Conservation (phyloP, 2,888 invertebrate species). For the Spisula subtruncata region DNA sequence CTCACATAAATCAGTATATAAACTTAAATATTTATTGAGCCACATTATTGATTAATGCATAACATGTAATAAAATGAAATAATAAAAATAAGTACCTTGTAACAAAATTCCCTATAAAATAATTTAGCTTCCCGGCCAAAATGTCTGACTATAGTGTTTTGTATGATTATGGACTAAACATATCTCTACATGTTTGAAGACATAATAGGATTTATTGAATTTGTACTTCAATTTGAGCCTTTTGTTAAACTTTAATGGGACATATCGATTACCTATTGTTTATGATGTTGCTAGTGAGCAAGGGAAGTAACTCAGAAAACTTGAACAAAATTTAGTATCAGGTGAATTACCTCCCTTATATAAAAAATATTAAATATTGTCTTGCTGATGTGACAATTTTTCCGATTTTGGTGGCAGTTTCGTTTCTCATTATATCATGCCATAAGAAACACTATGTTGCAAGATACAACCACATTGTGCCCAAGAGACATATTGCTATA, state of each 20-base stretch:
- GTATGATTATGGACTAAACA: neutral
- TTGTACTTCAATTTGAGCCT: neutral
- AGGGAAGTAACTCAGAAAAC: neutral
- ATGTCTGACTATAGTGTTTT: neutral
- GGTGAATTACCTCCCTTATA: neutral
- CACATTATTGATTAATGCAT: neutral
- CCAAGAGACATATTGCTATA: no score
- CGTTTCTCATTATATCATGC: no score
- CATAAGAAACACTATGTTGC: no score
- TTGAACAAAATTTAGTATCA: neutral
- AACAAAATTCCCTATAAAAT: neutral
- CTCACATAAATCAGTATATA: neutral
- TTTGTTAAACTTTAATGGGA: neutral
- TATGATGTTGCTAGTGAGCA: slow-evolving; percentile 10
- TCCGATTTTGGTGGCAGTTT: no score
- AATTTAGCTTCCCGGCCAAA: neutral
- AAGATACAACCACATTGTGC: no score
- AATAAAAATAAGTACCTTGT: neutral
- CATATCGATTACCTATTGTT: neutral
- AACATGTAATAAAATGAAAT: neutral
- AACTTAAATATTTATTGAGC: neutral
- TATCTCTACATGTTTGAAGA: neutral
- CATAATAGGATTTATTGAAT: neutral
- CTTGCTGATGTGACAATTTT: no score
- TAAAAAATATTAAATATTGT: no score